Base-by-base conservation (phyloP, 1,140 invertebrate species). In the Papilio helenus region DNA sequence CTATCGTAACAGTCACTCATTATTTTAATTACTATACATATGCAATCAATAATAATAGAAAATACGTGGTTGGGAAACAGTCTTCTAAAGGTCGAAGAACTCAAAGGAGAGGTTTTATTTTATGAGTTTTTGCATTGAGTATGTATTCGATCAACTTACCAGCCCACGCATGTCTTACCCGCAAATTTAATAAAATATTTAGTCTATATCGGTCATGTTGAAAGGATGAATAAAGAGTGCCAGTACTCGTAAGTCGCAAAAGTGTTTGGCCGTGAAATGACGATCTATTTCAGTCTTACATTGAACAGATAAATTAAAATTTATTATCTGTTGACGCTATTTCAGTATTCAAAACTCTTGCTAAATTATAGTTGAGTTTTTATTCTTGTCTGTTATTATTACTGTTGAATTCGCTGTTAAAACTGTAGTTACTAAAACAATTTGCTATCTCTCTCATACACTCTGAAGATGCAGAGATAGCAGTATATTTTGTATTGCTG, bases 161-260 rank as follows among this genome's bases (percentile, higher is more conserved):
- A 29, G 23, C 23, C 61, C 61, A 68, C 61, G 61, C 61, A 29
- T 68, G 23, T 3, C 14, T 29, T 29, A 0, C 58, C 1, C 23
- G 23, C 23, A 68, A 26, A 16, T 68, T 68, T 68, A 68, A 61
- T 61, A 61, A 61, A 61, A 61, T 26, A 55, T 55, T 55, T 55
- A 29, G 58, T 14, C 20, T 26, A 61, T 26, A 61, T 61, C 58
- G 58, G 51, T n/a, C 51, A 8, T 14, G 23, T 61, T 61, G 58
- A 61, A 61, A 26, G 20, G 9, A 26, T 61, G 58, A 61, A 61
- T 61, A 16, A 61, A 61, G 23, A 61, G 58, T 4, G 18, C 58
- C 58, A 61, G 18, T 10, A 61, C 58, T 58, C 23, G 34, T 61
- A 61, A 26, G 58, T 61, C 5, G 58, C 26, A 29, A 61, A 61